phyloP scores from a whole-genome alignment of 2,113 vertebrate species.

The Mungos mungo region DNA sequence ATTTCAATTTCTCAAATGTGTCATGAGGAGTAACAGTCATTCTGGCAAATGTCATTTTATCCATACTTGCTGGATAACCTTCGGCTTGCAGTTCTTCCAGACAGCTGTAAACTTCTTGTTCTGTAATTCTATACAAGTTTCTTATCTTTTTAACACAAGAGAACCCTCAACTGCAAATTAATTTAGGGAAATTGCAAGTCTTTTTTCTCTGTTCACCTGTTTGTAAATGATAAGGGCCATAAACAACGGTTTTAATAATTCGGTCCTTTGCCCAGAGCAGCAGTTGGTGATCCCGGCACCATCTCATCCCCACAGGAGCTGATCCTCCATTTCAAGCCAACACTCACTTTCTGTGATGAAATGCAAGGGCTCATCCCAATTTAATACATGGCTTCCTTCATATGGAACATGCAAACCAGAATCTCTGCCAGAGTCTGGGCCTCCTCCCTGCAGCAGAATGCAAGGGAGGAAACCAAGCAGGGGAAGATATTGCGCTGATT shows the following conservation, averaged over 20 bases:
- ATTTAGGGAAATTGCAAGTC: constrained; percentile 80
- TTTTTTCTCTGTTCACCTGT: constrained; percentile 82
- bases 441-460: constrained; percentile 17
- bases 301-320: constrained; percentile 68
- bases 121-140: constrained; percentile 76
- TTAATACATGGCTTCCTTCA: constrained; percentile 82
- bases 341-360: constrained; percentile 79
- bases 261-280: constrained; percentile 70
- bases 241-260: constrained; percentile 83
- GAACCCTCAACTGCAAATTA: constrained; percentile 82
- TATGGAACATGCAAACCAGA: constrained; percentile 50
- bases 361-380: constrained; percentile 82
- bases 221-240: constrained; percentile 85
- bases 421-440: constrained; percentile 25
- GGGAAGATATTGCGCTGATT: constrained; percentile 3
- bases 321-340: constrained; percentile 79
- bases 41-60: constrained; percentile 58
- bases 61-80: constrained; percentile 71
- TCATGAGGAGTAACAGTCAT: background rate
- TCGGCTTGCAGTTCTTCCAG: constrained; percentile 69
- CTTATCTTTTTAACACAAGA: constrained; percentile 83
- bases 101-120: constrained; percentile 79
- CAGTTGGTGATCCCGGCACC: constrained; percentile 66
- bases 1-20: constrained; percentile 17
- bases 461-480: constrained; percentile 46